These are phyloP conservation scores for Vultur gryphus DNA, from an alignment of 2,797 vertebrate genomes.

Conservation along the genomic window DNA sequence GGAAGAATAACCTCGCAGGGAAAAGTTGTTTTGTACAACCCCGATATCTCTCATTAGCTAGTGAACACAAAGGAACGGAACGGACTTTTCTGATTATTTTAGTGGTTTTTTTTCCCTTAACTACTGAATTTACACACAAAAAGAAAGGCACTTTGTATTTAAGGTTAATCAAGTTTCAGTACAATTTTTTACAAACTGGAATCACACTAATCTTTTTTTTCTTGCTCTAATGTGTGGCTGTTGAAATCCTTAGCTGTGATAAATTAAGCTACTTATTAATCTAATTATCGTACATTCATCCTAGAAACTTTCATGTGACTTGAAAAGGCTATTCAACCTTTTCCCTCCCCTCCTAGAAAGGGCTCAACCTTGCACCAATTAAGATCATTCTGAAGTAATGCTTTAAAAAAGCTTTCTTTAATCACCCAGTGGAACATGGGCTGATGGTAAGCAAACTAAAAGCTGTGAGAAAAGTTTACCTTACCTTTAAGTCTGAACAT, in stretches of 20 bases:
- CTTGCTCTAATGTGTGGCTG: conserved; percentile 93
- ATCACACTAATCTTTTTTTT: conserved; percentile 93
- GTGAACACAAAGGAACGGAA: conserved; percentile 48
- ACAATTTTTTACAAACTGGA: conserved; percentile 82
- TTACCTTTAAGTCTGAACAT: conserved; percentile 73
- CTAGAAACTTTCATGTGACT: conserved; percentile 98
- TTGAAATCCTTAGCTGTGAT: conserved; percentile 98
- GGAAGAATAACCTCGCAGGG: conserved; percentile 7
- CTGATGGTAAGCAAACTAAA: conserved; percentile 73
- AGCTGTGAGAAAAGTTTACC: conserved; percentile 78
- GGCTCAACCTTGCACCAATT: conserved; percentile 91
- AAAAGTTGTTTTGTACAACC: conserved; percentile 59
- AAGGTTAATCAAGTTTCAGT: conserved; percentile 95
- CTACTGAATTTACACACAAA: conserved; percentile 84
- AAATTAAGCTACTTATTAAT: conserved; percentile 99
- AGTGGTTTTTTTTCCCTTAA: conserved; percentile 63
- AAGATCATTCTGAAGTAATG: conserved; percentile 89
- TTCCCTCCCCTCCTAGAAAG: conserved; percentile 84
- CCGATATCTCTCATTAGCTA: conserved; percentile 61
- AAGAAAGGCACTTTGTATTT: conserved; percentile 85
- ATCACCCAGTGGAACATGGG: conserved; percentile 78
- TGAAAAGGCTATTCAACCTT: conserved; percentile 91
- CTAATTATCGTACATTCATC: conserved; percentile 99
- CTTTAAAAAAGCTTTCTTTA: conserved; percentile 87
- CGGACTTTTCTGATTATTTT: conserved; percentile 67